phyloP scores from a whole-genome alignment of 2,888 invertebrate species.

The Monopis laevigella region DNA sequence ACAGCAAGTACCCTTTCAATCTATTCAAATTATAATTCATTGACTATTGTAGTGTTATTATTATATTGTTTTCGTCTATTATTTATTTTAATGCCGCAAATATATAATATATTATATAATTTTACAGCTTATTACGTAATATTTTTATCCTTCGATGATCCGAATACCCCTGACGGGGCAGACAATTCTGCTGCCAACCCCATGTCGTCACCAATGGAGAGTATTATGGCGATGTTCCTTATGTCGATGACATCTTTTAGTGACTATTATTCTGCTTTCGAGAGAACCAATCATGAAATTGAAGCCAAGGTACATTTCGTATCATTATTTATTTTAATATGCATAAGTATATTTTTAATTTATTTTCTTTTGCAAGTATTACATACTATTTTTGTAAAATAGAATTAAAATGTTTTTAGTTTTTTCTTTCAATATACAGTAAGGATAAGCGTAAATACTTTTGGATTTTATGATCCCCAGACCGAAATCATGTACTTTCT shows the following conservation, averaged over 20 bases:
- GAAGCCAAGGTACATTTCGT: conserved; percentile 87
- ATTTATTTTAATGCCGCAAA: background rate
- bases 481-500: too few relatives aligned
- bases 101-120: background rate
- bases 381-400: too few relatives aligned
- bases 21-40: background rate
- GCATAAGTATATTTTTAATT: too few relatives aligned
- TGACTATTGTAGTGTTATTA: background rate
- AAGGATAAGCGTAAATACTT: too few relatives aligned
- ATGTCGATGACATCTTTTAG: conserved; percentile 98
- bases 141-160: conserved; percentile 88
- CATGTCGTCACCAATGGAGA: conserved; percentile 92
- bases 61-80: background rate
- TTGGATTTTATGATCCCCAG: too few relatives aligned
- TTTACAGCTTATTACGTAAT: conserved; percentile 90
- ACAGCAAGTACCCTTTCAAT: too few relatives aligned
- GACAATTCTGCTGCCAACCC: conserved; percentile 87
- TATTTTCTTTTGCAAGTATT: too few relatives aligned
- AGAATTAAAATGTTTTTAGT: too few relatives aligned
- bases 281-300: conserved; percentile 86
- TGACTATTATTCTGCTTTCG: conserved; percentile 92
- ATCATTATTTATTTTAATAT: too few relatives aligned
- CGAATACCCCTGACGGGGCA: conserved; percentile 81
- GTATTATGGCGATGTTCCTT: conserved; percentile 97
- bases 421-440: too few relatives aligned